phyloP scores from a whole-genome alignment of 2,113 vertebrate genomes.

The Phoxinus phoxinus region DNA sequence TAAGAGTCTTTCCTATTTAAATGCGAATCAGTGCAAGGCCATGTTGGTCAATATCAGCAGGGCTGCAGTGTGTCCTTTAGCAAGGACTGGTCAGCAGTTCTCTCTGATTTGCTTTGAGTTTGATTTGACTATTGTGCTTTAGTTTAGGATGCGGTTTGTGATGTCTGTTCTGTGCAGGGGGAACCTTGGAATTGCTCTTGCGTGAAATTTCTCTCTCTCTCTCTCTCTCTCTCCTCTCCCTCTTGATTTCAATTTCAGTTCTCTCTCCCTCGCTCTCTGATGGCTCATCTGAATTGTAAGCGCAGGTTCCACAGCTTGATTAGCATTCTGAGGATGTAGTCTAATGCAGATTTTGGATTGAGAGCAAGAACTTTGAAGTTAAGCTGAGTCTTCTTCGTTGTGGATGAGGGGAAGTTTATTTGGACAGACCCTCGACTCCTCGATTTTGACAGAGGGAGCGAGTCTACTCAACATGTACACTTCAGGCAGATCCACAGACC shows the following conservation, averaged over 20 bases:
- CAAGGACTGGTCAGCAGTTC: background rate
- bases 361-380: background rate
- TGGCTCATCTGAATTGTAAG: conserved; percentile 21
- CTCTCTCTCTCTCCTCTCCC: conserved; percentile 45
- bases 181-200: conserved; percentile 47
- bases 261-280: conserved; percentile 37
- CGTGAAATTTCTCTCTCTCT: conserved; percentile 53
- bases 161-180: conserved; percentile 33
- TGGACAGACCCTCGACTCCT: no score
- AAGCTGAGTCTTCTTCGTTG: background rate
- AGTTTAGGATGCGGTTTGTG: conserved; percentile 40
- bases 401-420: no score
- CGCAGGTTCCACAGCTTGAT: conserved; percentile 8
- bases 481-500: no score
- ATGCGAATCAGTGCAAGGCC: conserved; percentile 4
- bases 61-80: conserved; percentile 10
- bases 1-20: background rate
- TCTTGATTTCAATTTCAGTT: conserved; percentile 48
- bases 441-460: no score
- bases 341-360: background rate
- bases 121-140: conserved; percentile 21
- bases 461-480: no score
- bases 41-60: conserved; percentile 2
- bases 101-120: conserved; percentile 14
- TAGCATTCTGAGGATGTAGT: conserved; percentile 37